phyloP scores from a whole-genome alignment of 1,140 invertebrate genomes.

The Drosophila sp. region DNA sequence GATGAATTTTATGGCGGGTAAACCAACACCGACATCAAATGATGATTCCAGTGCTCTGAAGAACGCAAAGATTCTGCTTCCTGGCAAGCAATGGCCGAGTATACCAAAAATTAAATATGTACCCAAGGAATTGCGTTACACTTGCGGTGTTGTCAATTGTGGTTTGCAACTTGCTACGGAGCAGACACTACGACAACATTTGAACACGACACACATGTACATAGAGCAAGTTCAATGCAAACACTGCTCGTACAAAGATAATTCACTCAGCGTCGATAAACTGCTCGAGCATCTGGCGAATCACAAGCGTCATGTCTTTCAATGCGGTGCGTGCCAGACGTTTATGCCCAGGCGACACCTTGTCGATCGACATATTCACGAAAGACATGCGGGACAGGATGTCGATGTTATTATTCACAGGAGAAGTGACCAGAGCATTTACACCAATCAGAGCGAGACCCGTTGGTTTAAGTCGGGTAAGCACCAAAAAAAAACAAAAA shows the following conservation, averaged over 20 bases:
- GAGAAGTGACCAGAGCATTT: background rate
- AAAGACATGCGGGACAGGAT: conserved; percentile 9
- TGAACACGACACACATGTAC: conserved; percentile 27
- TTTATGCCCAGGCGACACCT: conserved; percentile 1
- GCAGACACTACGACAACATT: conserved; percentile 31
- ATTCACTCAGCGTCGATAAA: background rate
- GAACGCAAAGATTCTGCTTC: background rate
- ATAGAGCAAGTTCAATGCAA: conserved; percentile 14
- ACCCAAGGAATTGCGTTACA: conserved; percentile 32
- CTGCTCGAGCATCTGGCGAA: conserved; percentile 34
- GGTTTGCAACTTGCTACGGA: background rate
- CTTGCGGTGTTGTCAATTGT: conserved; percentile 34
- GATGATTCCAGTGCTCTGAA: background rate
- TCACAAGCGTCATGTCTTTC: conserved; percentile 64
- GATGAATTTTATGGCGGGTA: background rate
- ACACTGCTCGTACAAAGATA: conserved; percentile 23
- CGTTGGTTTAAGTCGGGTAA: conserved; percentile 60
- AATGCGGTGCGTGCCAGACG: conserved; percentile 48
- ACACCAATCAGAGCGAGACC: background rate
- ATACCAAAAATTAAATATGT: conserved; percentile 20
- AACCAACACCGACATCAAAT: background rate
- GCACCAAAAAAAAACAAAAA: conserved; percentile 7
- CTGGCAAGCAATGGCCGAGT: background rate
- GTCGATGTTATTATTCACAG: conserved; percentile 45
- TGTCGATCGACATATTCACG: conserved; percentile 56